A percentile compares a stretch with the other conserved stretches of the same genome.
Evolutionary conservation across 2,888 invertebrate species (phyloP).

Genomic region (Laothoe populi): DNA sequence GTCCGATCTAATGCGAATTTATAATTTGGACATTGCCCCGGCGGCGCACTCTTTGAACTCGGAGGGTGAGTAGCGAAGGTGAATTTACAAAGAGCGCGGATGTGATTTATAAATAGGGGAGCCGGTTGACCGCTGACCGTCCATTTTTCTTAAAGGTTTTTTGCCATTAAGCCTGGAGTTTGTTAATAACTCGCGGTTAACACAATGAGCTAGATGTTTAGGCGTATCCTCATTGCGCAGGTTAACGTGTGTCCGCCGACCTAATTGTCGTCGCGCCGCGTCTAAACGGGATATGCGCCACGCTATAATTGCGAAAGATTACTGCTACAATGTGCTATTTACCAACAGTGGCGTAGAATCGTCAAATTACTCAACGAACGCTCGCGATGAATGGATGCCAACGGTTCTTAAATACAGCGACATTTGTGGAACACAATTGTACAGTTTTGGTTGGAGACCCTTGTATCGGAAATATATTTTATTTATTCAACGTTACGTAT

Average conservation of each 20-base stretch:
- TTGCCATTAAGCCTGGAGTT: constrained; percentile 63
- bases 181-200: constrained; percentile 65
- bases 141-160: constrained; percentile 60
- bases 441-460: not conserved
- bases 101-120: constrained; percentile 79
- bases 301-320: constrained; percentile 82
- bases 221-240: constrained; percentile 82
- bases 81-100: constrained; percentile 78
- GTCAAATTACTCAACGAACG: constrained; percentile 27
- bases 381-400: constrained; percentile 6
- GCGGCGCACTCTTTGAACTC: constrained; percentile 80
- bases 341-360: constrained; percentile 36
- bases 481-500: not conserved
- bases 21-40: constrained; percentile 84
- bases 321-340: constrained; percentile 48
- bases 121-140: constrained; percentile 60
- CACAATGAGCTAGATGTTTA: constrained; percentile 72
- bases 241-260: constrained; percentile 83
- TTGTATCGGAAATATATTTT: not conserved
- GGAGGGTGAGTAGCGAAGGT: constrained; percentile 68
- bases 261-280: constrained; percentile 80
- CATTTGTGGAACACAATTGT: not conserved
- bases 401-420: not conserved
- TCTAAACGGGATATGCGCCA: constrained; percentile 84
- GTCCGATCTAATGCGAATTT: constrained; percentile 85